Percentiles rank a stretch among this genome's conserved stretches.
These are phyloP conservation scores for Alloplasta piceator DNA, from an alignment of 2,888 invertebrate genomes.

Conservation along the genomic window DNA sequence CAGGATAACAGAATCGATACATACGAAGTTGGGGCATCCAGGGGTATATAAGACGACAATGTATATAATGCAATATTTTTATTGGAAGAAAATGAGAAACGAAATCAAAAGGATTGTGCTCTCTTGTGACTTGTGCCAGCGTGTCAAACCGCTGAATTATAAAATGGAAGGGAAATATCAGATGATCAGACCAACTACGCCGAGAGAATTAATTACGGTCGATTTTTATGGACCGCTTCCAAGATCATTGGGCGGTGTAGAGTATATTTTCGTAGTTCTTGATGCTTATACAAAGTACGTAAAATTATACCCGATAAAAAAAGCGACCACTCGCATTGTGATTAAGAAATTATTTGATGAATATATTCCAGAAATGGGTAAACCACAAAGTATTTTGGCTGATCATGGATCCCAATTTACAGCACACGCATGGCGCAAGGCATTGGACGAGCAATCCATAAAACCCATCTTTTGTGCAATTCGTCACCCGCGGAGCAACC, in stretches of 20 bases:
- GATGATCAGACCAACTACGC: neutral
- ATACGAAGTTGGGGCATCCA: neutral
- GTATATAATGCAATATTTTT: constrained; percentile 29
- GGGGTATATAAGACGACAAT: constrained; percentile 43
- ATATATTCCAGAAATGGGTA: constrained; percentile 16
- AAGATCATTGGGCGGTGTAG: constrained; percentile 3
- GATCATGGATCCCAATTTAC: constrained; percentile 24
- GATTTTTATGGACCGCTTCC: constrained; percentile 43
- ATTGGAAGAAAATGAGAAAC: constrained; percentile 9
- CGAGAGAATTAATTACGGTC: constrained; percentile 31
- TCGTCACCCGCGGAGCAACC: no score
- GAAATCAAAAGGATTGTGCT: constrained; percentile 25
- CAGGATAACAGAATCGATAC: constrained; percentile 28
- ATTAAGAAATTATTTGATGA: neutral
- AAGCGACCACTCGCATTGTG: neutral
- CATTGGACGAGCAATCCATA: no score
- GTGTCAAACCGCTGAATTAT: constrained; percentile 16
- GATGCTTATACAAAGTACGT: constrained; percentile 51
- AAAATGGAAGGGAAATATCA: constrained; percentile 36
- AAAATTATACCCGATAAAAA: constrained; percentile 5
- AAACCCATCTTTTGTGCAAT: no score
- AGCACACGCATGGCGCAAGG: no score
- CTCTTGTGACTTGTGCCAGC: constrained; percentile 51
- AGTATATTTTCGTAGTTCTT: constrained; percentile 42
- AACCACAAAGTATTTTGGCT: constrained; percentile 4